phyloP scores from a whole-genome alignment of 1,140 invertebrate genomes.

The Drosophila equinoxialis region DNA sequence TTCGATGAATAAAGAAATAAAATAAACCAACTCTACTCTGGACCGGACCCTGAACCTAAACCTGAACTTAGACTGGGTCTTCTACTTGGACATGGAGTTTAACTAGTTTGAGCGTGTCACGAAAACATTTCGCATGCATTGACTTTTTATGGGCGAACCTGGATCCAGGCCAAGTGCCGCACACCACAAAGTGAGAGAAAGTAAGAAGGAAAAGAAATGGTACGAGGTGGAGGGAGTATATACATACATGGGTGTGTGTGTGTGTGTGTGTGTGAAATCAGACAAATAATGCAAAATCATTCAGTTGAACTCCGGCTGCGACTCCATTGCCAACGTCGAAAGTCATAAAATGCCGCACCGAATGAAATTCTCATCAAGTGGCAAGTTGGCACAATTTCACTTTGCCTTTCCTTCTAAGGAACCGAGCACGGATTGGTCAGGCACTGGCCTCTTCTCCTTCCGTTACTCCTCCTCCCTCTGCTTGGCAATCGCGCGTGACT shows the following conservation, averaged over 20 bases:
- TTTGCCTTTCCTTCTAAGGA: constrained; percentile 62
- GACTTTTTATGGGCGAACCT: constrained; percentile 74
- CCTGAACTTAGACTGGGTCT: constrained; percentile 24
- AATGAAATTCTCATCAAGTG: constrained; percentile 77
- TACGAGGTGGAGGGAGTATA: neutral
- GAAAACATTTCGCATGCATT: constrained; percentile 81
- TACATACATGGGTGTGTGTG: neutral
- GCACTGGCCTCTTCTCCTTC: neutral
- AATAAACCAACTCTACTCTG: constrained; percentile 62
- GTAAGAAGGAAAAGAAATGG: constrained; percentile 2
- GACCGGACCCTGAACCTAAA: neutral
- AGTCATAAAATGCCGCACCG: constrained; percentile 77
- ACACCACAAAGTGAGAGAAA: constrained; percentile 19
- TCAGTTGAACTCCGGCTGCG: constrained; percentile 56
- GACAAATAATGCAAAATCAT: constrained; percentile 82
- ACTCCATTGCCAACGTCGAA: constrained; percentile 19
- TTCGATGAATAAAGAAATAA: constrained; percentile 82
- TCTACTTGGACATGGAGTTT: constrained; percentile 22
- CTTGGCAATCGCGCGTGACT: constrained; percentile 64
- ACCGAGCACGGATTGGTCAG: constrained; percentile 52
- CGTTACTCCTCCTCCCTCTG: constrained; percentile 2
- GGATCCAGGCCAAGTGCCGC: neutral
- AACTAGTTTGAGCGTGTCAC: constrained; percentile 69
- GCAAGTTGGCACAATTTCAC: constrained; percentile 78
- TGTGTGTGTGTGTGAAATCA: constrained; percentile 12